Percentiles rank a stretch among this genome's conserved stretches.
Conservation (phyloP, 2,888 invertebrate genomes). For the Chloroclysta siterata region DNA sequence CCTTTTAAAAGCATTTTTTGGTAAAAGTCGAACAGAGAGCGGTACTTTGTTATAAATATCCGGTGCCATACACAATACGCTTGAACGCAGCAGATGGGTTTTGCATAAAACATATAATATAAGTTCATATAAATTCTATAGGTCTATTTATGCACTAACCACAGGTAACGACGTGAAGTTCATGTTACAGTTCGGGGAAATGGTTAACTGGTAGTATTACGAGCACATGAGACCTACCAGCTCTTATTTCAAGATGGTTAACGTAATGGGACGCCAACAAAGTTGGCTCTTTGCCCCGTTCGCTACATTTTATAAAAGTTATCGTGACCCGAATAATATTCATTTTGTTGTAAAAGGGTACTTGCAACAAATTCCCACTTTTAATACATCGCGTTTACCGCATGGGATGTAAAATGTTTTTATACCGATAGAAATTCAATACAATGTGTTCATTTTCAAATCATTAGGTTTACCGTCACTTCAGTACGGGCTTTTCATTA, state of each 20-base stretch:
- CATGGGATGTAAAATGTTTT: conserved; percentile 16
- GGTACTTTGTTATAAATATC: no score
- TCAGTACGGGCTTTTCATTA: conserved; percentile 17
- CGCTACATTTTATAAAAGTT: conserved; percentile 16
- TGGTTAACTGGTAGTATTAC: conserved; percentile 3
- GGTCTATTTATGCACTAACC: no score
- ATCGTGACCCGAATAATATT: conserved; percentile 21
- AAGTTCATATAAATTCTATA: no score
- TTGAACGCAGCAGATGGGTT: no score
- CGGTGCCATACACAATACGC: no score
- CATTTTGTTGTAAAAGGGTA: conserved; percentile 21
- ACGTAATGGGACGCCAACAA: neutral
- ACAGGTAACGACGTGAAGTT: neutral
- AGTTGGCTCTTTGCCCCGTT: neutral
- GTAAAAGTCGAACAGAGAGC: no score
- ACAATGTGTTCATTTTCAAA: conserved; percentile 23
- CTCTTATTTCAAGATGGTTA: conserved; percentile 2
- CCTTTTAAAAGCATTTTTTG: no score
- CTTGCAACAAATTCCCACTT: conserved; percentile 10
- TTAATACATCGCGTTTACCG: conserved; percentile 12
- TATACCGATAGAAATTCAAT: conserved; percentile 20
- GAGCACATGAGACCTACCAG: conserved; percentile 3
- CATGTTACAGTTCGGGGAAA: neutral
- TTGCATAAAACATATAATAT: no score
- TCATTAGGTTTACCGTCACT: conserved; percentile 23